Conservation (phyloP, 2,113 vertebrate species). For the Caretta caretta region DNA sequence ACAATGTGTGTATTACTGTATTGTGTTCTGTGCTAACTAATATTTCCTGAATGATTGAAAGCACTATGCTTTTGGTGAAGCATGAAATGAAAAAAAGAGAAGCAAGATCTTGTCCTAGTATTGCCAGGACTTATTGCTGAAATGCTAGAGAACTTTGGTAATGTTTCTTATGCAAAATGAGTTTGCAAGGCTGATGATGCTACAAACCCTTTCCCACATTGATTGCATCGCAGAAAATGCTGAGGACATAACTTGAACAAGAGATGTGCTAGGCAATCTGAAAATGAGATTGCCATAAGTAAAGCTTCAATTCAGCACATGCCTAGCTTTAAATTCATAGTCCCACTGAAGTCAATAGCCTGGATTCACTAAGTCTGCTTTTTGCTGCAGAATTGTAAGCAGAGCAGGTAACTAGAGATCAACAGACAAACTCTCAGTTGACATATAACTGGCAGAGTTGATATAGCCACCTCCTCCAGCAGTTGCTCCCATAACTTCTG, state of each 20-base stretch:
- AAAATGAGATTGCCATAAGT: background rate
- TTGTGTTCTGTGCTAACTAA: background rate
- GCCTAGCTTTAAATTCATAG: background rate
- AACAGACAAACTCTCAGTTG: background rate
- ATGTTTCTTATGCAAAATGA: too few relatives aligned
- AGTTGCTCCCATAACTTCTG: too few relatives aligned
- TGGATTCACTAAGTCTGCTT: background rate
- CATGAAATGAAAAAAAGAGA: background rate
- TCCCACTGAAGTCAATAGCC: background rate
- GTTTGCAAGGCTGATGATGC: rapidly evolving
- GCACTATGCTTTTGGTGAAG: background rate
- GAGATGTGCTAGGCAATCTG: background rate
- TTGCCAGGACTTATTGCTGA: background rate
- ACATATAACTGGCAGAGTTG: background rate
- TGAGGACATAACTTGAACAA: background rate
- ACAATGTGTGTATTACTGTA: background rate
- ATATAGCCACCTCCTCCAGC: background rate
- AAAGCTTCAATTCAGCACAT: background rate
- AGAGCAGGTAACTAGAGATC: background rate
- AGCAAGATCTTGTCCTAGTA: background rate
- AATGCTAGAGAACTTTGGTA: background rate
- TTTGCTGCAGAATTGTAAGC: background rate
- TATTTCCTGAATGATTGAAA: background rate
- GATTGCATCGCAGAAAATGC: background rate
- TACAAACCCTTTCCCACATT: background rate